Evolutionary conservation across 2,797 vertebrate genomes (phyloP), one percentile per base, ranked within the genome.

Genomic region (Manis javanica): DNA sequence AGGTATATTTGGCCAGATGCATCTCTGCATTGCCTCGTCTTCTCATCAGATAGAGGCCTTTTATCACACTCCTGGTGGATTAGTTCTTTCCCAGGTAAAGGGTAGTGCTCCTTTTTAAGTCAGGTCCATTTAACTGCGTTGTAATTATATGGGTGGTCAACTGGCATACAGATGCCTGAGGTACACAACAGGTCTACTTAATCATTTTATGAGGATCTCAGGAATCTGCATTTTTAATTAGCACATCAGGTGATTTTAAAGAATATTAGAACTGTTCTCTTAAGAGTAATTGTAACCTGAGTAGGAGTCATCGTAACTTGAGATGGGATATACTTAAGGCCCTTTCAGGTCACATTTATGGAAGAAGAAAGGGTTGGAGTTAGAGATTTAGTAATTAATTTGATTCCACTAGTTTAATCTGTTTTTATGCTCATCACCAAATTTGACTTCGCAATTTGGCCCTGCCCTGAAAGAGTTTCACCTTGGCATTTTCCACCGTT

Each of bases 371-470:
- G 2, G 57, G 9, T 39, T 88, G 9, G 46, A 68, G 21, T 3
- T 68, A 19, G 16, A n/a, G 19, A 90, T 72, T 94, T 74, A 29
- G 37, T 63, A 78, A 68, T 85, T 69, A 61, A 75, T 81, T 92
- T 87, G 26, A 49, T 68, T n/a, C 10, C 64, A 7, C 4, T 59
- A 75, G 86, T 90, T 18, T 90, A 92, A 92, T 71, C 14, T 87
- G 55, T 57, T 63, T 85, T 51, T 75, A 87, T 59, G 11, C 23
- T 46, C 39, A 15, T 61, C 93, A 90, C 93, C 16, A 82, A 88
- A 82, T 97, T 82, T 89, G 53, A 86, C 83, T 89, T 88, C 74
- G 57, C 95, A 87, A 94, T 87, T 63, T 64, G 12, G 59, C n/a
- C 34, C 59, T 59, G n/a, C 42, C 49, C n/a, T 90, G 55, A 46